Evolutionary conservation across 2,113 vertebrate genomes (phyloP).

Genomic region (Daboia siamensis): DNA sequence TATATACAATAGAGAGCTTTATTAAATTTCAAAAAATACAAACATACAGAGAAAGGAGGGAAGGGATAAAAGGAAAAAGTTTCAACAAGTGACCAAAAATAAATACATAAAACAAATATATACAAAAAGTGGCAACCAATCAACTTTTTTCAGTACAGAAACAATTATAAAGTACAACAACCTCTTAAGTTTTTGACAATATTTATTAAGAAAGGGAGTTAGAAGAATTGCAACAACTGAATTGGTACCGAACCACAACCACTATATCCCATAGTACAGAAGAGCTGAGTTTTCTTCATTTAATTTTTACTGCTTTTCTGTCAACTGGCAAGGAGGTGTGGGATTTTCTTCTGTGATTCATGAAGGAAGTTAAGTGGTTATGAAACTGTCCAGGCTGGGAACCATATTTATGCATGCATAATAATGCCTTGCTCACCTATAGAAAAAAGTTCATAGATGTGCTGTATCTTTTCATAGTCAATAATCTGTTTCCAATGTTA

Average conservation of each 20-base stretch:
- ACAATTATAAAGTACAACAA: background rate
- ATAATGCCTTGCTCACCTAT: conserved; percentile 45
- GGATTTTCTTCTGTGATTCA: background rate
- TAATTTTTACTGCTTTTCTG: background rate
- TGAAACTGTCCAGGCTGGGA: background rate
- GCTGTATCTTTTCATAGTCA: background rate
- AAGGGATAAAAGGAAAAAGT: background rate
- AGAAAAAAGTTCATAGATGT: conserved; percentile 17
- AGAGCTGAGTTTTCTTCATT: background rate
- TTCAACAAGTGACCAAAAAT: background rate
- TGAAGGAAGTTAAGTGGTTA: background rate
- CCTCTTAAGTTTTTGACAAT: background rate
- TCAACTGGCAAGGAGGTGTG: background rate
- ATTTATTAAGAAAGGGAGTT: background rate
- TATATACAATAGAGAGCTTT: background rate
- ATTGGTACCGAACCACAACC: background rate
- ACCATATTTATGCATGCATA: background rate
- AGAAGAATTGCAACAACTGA: background rate
- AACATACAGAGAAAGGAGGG: background rate
- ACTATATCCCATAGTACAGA: background rate
- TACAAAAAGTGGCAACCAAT: background rate
- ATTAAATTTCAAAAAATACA: background rate
- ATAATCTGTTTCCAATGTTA: background rate
- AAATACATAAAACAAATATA: background rate
- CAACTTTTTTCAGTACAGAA: background rate